A percentile compares a stretch with the other conserved stretches of the same genome.
phyloP scores from a whole-genome alignment of 2,797 vertebrate genomes.

The Hyperoplus lanceolatus region DNA sequence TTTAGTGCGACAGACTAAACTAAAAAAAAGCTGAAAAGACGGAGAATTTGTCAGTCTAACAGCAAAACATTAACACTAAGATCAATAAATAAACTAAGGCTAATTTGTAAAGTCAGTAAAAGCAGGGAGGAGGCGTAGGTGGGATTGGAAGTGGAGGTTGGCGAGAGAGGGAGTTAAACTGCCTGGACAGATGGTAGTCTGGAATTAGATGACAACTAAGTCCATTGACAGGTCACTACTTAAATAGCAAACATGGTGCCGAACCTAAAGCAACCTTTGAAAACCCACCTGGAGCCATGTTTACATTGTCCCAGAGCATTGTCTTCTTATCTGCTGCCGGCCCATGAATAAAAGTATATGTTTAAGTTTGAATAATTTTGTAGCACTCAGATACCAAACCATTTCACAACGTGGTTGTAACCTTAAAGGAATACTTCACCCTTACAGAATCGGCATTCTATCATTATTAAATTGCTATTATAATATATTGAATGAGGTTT shows the following conservation, averaged over 20 bases:
- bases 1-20: not conserved
- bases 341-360: not conserved
- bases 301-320: not conserved
- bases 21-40: not conserved
- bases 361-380: slow-evolving; percentile 1
- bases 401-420: not conserved
- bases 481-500: too few species aligned
- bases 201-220: slow-evolving; percentile 71
- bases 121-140: slow-evolving; percentile 30
- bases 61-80: not conserved
- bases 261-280: slow-evolving; percentile 24
- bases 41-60: not conserved
- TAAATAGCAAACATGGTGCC: slow-evolving; percentile 47
- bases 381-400: not conserved
- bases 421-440: too few species aligned
- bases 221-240: slow-evolving; percentile 59
- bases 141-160: slow-evolving; percentile 44
- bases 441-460: too few species aligned
- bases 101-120: not conserved
- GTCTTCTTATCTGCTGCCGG: not conserved
- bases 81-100: slow-evolving; percentile 22
- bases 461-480: too few species aligned
- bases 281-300: slow-evolving; percentile 10
- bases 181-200: slow-evolving; percentile 68
- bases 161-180: slow-evolving; percentile 40